A percentile compares a stretch with the other conserved stretches of the same genome.
Conservation (phyloP, 2,888 invertebrate genomes). For the Cheilosia scutellata region DNA sequence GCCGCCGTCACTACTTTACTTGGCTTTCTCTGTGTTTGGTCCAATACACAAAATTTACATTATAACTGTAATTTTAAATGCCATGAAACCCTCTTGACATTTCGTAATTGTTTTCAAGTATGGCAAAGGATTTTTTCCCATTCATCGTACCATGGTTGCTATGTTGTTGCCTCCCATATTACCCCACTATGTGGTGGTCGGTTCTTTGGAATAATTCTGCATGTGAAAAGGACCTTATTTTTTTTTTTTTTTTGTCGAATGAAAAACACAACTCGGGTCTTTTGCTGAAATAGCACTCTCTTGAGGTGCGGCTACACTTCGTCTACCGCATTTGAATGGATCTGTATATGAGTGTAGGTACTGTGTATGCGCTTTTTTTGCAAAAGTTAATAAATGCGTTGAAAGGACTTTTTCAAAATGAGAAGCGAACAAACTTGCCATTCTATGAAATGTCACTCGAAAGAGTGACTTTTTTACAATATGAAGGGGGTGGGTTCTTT, state of each 20-base stretch:
- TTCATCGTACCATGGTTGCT: neutral
- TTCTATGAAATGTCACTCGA: slow-evolving; percentile 61
- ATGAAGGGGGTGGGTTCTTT: neutral
- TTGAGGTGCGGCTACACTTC: slow-evolving; percentile 74
- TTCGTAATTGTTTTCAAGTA: slow-evolving; percentile 77
- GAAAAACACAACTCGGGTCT: slow-evolving; percentile 45
- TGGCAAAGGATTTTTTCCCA: slow-evolving; percentile 64
- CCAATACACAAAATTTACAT: slow-evolving; percentile 76
- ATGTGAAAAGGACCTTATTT: slow-evolving; percentile 58
- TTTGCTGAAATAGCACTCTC: slow-evolving; percentile 62
- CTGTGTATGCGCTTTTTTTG: slow-evolving; percentile 55
- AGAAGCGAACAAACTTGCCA: slow-evolving; percentile 55
- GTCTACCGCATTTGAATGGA: slow-evolving; percentile 38
- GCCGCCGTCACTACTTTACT: slow-evolving; percentile 8
- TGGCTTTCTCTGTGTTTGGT: slow-evolving; percentile 43
- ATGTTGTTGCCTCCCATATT: neutral
- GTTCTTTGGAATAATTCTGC: slow-evolving; percentile 69
- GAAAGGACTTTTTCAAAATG: slow-evolving; percentile 43
- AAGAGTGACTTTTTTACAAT: slow-evolving; percentile 16
- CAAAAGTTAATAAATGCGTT: slow-evolving; percentile 67
- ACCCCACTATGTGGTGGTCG: slow-evolving; percentile 10
- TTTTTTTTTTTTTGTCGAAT: slow-evolving; percentile 39
- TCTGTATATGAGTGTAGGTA: slow-evolving; percentile 16
- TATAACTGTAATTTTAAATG: slow-evolving; percentile 76
- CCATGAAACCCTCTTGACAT: slow-evolving; percentile 76